phyloP scores from a whole-genome alignment of 2,888 invertebrate genomes.

The Geophilus truncorum region DNA sequence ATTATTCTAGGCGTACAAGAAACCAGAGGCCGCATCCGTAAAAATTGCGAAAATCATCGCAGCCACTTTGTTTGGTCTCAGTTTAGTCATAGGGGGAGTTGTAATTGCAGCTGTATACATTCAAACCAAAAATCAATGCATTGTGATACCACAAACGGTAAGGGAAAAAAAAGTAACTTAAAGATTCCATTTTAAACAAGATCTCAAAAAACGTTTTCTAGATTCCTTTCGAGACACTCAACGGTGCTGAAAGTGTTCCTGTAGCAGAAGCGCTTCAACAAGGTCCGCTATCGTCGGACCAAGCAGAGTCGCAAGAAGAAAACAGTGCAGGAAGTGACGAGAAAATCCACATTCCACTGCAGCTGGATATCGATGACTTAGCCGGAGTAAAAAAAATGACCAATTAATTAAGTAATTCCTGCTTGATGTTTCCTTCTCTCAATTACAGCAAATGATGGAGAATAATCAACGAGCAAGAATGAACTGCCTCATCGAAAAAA shows the following conservation, averaged over 20 bases:
- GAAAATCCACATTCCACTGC: conserved; percentile 58
- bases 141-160: conserved; percentile 31
- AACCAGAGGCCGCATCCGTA: conserved; percentile 65
- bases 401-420: not conserved
- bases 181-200: not conserved
- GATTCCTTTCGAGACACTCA: conserved; percentile 25
- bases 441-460: conserved; percentile 51
- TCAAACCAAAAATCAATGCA: conserved; percentile 70
- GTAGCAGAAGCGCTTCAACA: conserved; percentile 29
- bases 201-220: not conserved
- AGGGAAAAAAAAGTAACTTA: not conserved
- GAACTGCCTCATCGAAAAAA: conserved; percentile 85
- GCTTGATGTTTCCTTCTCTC: conserved; percentile 29
- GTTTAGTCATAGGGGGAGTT: conserved; percentile 74
- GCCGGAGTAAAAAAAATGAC: conserved; percentile 57
- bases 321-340: not conserved
- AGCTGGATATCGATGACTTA: conserved; percentile 75
- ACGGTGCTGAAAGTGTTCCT: conserved; percentile 28
- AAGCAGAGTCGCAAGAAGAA: conserved; percentile 18
- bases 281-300: not conserved
- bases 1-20: conserved; percentile 66
- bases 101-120: conserved; percentile 79
- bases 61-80: conserved; percentile 71
- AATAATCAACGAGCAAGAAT: conserved; percentile 64
- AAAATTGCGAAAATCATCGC: conserved; percentile 83